Percentiles rank a stretch among this genome's conserved stretches.
Conservation (phyloP, 2,888 invertebrate species). For the Hermaeophaga mercurialis region DNA sequence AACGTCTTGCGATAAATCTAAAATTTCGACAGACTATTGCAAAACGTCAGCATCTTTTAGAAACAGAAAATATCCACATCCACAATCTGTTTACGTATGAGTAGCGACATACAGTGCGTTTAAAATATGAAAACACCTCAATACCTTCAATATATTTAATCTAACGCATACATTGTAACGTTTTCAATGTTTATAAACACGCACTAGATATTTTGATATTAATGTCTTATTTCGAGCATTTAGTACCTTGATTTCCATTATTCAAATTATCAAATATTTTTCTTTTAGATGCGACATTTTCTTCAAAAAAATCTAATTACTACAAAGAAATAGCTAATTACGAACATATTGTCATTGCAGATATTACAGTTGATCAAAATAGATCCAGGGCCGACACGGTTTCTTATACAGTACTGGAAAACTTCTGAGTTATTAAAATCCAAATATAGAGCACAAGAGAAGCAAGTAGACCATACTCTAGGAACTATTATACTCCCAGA, state of each 20-base stretch:
- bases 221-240: background rate
- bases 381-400: background rate
- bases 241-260: background rate
- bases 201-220: too few relatives aligned
- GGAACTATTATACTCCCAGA: too few relatives aligned
- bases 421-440: too few relatives aligned
- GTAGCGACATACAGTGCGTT: too few relatives aligned
- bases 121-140: too few relatives aligned
- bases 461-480: too few relatives aligned
- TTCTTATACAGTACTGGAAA: too few relatives aligned
- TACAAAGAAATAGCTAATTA: constrained; percentile 1
- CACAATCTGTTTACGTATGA: constrained; percentile 5
- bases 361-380: constrained; percentile 3
- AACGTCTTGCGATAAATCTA: constrained; percentile 11
- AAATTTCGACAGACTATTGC: constrained; percentile 14
- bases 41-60: background rate
- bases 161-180: too few relatives aligned
- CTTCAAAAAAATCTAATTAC: constrained; percentile 6
- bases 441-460: too few relatives aligned
- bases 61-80: constrained; percentile 3
- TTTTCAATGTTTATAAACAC: too few relatives aligned
- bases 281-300: constrained; percentile 6
- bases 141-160: too few relatives aligned
- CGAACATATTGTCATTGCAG: constrained; percentile 10
- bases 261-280: background rate